Conservation (phyloP, 2,888 invertebrate genomes). For the Ornithoptera priamus region DNA sequence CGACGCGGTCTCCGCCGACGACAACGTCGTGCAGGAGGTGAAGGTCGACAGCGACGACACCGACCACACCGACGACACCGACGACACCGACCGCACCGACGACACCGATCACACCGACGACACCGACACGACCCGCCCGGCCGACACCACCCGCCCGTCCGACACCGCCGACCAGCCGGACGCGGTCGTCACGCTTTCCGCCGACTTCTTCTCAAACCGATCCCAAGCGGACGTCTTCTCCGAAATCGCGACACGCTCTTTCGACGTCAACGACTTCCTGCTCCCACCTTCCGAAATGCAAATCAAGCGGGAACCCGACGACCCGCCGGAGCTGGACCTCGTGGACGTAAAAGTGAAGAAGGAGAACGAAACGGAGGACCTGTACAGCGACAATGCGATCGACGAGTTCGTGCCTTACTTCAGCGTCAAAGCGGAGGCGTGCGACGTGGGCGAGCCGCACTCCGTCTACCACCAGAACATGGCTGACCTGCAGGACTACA, state of each 20-base stretch:
- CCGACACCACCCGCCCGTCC: slow-evolving; percentile 1
- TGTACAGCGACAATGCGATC: slow-evolving; percentile 71
- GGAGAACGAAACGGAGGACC: slow-evolving; percentile 56
- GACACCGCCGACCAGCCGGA: slow-evolving; percentile 44
- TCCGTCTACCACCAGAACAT: slow-evolving; percentile 80
- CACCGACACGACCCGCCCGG: too few relatives aligned
- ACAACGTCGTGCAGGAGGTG: slow-evolving; percentile 72
- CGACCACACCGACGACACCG: too few relatives aligned
- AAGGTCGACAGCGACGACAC: slow-evolving; percentile 65
- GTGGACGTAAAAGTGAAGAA: slow-evolving; percentile 59
- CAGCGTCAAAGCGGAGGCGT: slow-evolving; percentile 56
- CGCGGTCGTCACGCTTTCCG: slow-evolving; percentile 65
- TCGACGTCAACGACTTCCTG: slow-evolving; percentile 72
- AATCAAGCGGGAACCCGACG: slow-evolving; percentile 61
- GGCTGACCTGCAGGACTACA: slow-evolving; percentile 80
- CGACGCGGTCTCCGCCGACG: slow-evolving; percentile 66
- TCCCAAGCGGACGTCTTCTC: slow-evolving; percentile 65
- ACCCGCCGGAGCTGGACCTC: slow-evolving; percentile 37
- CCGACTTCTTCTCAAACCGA: slow-evolving; percentile 60
- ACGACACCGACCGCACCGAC: too few relatives aligned
- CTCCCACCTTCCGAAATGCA: slow-evolving; percentile 63
- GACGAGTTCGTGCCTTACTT: slow-evolving; percentile 71
- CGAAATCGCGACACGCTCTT: slow-evolving; percentile 65
- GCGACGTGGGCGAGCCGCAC: slow-evolving; percentile 58
- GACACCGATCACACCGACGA: too few relatives aligned